These are phyloP conservation scores for Lissonota sp. DNA, from an alignment of 2,888 invertebrate genomes.

Conservation along the genomic window DNA sequence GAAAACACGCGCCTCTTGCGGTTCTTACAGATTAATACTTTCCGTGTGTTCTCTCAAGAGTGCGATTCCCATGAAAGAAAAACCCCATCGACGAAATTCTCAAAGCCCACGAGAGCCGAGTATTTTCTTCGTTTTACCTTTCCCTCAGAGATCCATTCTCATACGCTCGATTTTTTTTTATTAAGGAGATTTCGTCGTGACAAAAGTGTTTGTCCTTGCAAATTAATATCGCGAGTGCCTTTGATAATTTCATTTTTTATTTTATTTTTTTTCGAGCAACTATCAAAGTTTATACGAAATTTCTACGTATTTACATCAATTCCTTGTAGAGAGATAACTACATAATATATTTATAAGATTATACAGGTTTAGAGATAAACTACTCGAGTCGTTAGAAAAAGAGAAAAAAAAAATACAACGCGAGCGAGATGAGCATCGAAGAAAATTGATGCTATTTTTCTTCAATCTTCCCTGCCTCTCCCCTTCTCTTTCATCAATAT, in stretches of 20 bases:
- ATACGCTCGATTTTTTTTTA: not conserved
- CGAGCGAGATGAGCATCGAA: constrained; percentile 37
- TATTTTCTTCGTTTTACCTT: not conserved
- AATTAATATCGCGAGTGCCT: constrained; percentile 41
- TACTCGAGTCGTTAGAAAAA: constrained; percentile 63
- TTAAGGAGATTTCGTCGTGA: not conserved
- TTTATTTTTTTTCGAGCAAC: constrained; percentile 37
- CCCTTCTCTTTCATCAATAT: too few species aligned
- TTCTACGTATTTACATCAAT: constrained; percentile 79
- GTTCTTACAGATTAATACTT: constrained; percentile 80
- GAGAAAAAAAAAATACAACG: constrained; percentile 24
- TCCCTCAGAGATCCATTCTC: not conserved
- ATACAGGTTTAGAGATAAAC: constrained; percentile 54
- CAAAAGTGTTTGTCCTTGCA: constrained; percentile 8
- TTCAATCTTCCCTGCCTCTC: not conserved
- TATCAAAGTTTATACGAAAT: constrained; percentile 48
- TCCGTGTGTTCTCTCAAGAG: constrained; percentile 67
- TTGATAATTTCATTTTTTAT: constrained; percentile 6
- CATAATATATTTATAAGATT: constrained; percentile 26
- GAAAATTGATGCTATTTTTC: constrained; percentile 26
- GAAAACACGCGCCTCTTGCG: constrained; percentile 54
- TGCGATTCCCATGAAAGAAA: constrained; percentile 56
- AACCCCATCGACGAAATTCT: not conserved
- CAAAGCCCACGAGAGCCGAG: not conserved
- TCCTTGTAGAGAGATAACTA: constrained; percentile 79